A percentile compares a stretch with the other conserved stretches of the same genome.
Evolutionary conservation across 2,113 vertebrate species (phyloP).

Genomic region (Petrocephalus microphthalmus): DNA sequence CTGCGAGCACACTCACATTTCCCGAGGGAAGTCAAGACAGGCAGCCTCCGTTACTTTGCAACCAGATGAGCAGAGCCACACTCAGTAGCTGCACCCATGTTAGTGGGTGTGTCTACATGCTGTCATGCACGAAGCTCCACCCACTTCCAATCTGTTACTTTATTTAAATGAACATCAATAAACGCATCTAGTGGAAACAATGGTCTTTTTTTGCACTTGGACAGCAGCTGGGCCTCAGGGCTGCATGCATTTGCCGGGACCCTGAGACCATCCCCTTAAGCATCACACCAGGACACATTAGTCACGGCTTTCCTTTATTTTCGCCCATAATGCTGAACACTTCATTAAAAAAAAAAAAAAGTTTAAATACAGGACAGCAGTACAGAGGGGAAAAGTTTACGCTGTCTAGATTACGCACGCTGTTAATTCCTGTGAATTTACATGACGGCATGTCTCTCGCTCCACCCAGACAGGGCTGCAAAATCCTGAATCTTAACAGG

Average conservation of each 20-base stretch:
- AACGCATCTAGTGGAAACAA: neutral
- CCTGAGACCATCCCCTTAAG: too few relatives aligned
- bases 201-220: neutral
- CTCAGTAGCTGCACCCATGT: neutral
- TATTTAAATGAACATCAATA: neutral
- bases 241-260: too few relatives aligned
- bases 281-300: neutral
- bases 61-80: neutral
- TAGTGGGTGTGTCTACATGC: neutral
- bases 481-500: neutral
- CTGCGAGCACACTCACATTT: neutral
- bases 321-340: constrained; percentile 53
- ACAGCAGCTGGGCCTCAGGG: neutral
- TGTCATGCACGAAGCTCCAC: neutral
- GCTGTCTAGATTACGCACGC: constrained; percentile 21
- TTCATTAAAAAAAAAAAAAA: constrained; percentile 39
- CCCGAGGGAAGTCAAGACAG: neutral
- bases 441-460: neutral
- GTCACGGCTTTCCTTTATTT: constrained; percentile 43
- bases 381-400: constrained; percentile 30
- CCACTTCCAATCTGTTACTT: neutral
- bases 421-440: constrained; percentile 29
- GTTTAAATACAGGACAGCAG: constrained; percentile 37
- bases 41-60: neutral
- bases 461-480: neutral